Conservation (phyloP, 1,140 invertebrate species). For the Cardiocondyla obscurior region DNA sequence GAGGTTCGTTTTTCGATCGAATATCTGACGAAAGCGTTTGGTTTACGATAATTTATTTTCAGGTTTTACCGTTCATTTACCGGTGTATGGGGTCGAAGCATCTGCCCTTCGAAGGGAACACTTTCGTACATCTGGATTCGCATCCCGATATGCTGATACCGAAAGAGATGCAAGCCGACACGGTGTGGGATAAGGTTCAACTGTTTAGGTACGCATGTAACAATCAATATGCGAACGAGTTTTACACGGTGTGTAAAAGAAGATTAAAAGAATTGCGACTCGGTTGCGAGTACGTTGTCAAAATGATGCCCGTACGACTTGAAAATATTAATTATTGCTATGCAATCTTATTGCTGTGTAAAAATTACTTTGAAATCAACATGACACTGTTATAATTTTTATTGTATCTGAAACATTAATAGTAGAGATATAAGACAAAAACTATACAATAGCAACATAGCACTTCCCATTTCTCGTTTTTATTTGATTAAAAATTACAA, state of each 20-base stretch:
- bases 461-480: too few species aligned
- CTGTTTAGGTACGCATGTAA: conserved; percentile 81
- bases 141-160: conserved; percentile 95
- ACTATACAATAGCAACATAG: too few species aligned
- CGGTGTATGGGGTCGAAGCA: conserved; percentile 92
- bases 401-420: too few species aligned
- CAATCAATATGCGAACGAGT: neutral
- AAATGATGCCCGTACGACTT: too few species aligned
- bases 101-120: conserved; percentile 89
- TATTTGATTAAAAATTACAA: neutral
- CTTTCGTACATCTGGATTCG: conserved; percentile 94
- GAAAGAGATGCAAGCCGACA: conserved; percentile 88
- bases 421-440: too few species aligned
- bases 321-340: too few species aligned
- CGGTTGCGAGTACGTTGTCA: too few species aligned
- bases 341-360: too few species aligned
- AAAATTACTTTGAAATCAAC: too few species aligned
- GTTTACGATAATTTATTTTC: conserved; percentile 46
- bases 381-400: too few species aligned
- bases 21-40: neutral
- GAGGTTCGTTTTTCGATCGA: neutral
- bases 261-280: too few species aligned
- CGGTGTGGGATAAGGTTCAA: conserved; percentile 86
- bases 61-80: conserved; percentile 89
- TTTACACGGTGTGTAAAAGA: too few species aligned